These are phyloP conservation scores for Allenopithecus nigroviridis DNA, from an alignment of 2,797 vertebrate genomes.

Conservation along the genomic window DNA sequence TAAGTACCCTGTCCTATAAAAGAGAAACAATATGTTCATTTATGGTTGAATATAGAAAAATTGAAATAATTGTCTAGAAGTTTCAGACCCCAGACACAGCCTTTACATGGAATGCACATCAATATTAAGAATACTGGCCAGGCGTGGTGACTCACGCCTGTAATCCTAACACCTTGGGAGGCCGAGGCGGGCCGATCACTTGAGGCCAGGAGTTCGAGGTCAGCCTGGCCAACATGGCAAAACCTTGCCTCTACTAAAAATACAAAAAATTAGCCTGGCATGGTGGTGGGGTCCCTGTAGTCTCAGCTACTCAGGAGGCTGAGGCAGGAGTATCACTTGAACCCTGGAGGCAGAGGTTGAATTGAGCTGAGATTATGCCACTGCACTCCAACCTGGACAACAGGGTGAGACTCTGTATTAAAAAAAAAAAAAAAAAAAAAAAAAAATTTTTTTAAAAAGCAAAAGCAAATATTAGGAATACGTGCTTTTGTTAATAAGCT, in stretches of 20 bases:
- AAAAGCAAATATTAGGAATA: neutral
- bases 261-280: neutral
- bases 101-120: neutral
- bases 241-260: neutral
- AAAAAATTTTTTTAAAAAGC: no score
- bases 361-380: neutral
- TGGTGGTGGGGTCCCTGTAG: neutral
- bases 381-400: neutral
- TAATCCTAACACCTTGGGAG: neutral
- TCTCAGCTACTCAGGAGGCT: neutral
- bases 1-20: neutral
- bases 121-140: neutral
- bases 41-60: conserved; percentile 22
- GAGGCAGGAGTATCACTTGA: neutral
- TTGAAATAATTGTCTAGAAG: neutral
- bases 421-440: no score
- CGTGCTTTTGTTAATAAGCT: neutral
- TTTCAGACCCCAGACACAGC: neutral
- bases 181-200: neutral
- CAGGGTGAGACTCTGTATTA: neutral
- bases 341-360: neutral
- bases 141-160: neutral
- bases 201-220: neutral
- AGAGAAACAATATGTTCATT: neutral
- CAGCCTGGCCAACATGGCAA: neutral